These are phyloP conservation scores for Procambarus clarkii DNA, from an alignment of 1,140 invertebrate genomes.

Conservation along the genomic window DNA sequence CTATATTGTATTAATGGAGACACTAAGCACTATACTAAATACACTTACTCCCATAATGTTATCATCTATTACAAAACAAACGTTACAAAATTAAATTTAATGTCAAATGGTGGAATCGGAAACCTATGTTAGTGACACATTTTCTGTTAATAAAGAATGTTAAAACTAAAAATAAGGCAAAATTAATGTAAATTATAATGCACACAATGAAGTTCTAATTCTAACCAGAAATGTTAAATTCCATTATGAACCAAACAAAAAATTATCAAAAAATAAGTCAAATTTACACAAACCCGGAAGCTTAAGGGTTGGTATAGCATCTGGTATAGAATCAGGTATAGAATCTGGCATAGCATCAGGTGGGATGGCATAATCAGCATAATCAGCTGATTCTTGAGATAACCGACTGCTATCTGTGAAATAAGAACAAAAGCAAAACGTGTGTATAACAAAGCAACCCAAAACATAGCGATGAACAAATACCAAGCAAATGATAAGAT, in stretches of 20 bases:
- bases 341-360: constrained; percentile 64
- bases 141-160: not conserved
- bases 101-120: not conserved
- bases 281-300: constrained; percentile 45
- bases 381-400: constrained; percentile 60
- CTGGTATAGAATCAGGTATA: constrained; percentile 51
- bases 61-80: no score
- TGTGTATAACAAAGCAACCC: not conserved
- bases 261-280: constrained; percentile 11
- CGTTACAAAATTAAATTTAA: not conserved
- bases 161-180: not conserved
- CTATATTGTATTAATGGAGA: no score
- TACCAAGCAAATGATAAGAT: not conserved
- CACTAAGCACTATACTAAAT: no score
- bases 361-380: constrained; percentile 67
- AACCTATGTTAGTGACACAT: not conserved
- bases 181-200: not conserved
- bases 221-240: not conserved
- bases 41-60: no score
- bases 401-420: constrained; percentile 61
- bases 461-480: constrained; percentile 8
- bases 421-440: constrained; percentile 40
- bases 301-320: constrained; percentile 51
- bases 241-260: not conserved
- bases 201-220: not conserved